Base-by-base conservation (phyloP, 2,797 vertebrate species). In the Argya squamiceps region DNA sequence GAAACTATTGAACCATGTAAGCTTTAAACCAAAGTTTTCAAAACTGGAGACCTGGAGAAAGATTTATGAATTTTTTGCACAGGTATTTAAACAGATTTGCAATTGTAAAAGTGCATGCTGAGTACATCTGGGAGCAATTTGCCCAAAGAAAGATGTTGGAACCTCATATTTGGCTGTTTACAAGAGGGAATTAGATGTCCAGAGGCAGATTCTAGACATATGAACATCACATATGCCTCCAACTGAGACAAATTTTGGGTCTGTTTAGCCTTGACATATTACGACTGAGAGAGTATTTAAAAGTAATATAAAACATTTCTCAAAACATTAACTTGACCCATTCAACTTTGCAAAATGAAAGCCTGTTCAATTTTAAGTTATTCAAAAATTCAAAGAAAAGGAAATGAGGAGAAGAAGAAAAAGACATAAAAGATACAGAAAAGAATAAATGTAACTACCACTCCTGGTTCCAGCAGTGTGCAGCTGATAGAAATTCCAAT, bases 351-450 rank as follows among this genome's bases (percentile, higher is more conserved):
- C 26, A 32, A 55, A 69, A 18, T 39, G 8, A 9, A 41, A 36
- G 41, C 14, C 34, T 18, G 2, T 22, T 41, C 0, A 0, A 47
- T 47, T 77, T 62, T 55, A 62, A 41, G 17, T 27, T 47, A 26
- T 22, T 41, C 30, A 69, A 47, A 69, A 76, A 39, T 26, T 62
- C 41, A 26, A 46, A 69, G 82, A n/a, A 7, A 34, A 30, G 34
- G 7, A 13, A 60, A 60, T 17, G 32, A 39, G 21, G 4, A 44
- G 55, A 30, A 68, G 23, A 36, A 29, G 15, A 43, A 75, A 27
- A 77, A n/a, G 9, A 20, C 9, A 30, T 15, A 43, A 49, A 32
- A 75, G 1, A 15, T 3, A 24, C 0, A 24, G 24, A 52, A 52
- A 22, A 59, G 12, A 68, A 29, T 13, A n/a, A 68, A n/a, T 5